Conservation (phyloP, 2,797 vertebrate species). For the Mormyrops attenuatus region DNA sequence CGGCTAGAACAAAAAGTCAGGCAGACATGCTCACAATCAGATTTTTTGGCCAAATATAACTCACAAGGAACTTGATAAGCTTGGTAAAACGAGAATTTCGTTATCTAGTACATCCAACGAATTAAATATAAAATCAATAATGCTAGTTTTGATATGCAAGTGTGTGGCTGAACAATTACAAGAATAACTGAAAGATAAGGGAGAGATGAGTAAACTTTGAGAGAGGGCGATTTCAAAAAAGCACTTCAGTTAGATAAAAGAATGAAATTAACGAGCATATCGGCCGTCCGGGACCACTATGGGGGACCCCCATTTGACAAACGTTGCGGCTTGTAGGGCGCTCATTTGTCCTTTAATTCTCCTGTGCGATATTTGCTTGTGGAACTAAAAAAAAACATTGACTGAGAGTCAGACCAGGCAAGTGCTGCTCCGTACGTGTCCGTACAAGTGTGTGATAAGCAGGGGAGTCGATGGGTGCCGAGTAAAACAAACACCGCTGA, state of each 20-base stretch:
- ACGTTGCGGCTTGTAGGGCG: not conserved
- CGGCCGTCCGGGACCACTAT: not conserved
- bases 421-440: conserved; percentile 13
- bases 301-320: not conserved
- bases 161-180: not conserved
- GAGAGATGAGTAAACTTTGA: not conserved
- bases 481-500: conserved; percentile 16
- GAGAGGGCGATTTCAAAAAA: not conserved
- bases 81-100: not conserved
- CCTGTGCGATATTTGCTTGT: not conserved
- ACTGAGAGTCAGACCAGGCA: not conserved
- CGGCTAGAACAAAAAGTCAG: not conserved
- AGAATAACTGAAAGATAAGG: not conserved
- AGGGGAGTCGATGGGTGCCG: conserved; percentile 10
- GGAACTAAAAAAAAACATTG: not conserved
- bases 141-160: not conserved
- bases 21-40: not conserved
- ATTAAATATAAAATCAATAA: not conserved
- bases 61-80: not conserved
- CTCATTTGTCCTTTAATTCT: not conserved
- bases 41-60: not conserved
- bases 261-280: conserved; percentile 1
- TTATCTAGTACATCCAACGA: not conserved
- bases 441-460: conserved; percentile 18
- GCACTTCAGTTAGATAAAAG: not conserved